A percentile compares a stretch with the other conserved stretches of the same genome.
Conservation (phyloP, 2,888 invertebrate genomes). For the Coecobrya sp. region DNA sequence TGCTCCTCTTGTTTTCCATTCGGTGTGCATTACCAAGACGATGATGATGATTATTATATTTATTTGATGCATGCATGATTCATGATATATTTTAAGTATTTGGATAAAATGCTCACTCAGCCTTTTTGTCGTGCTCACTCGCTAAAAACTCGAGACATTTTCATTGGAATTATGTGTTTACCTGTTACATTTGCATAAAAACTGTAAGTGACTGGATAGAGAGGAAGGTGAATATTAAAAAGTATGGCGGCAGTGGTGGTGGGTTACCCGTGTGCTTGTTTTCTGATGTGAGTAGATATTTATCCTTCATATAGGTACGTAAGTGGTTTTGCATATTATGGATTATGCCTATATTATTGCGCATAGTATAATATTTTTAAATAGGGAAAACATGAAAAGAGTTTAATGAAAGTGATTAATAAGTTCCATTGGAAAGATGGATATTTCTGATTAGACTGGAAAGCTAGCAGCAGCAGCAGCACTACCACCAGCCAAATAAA, state of each 20-base stretch:
- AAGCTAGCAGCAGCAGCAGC: background rate
- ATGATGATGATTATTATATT: slow-evolving; percentile 35
- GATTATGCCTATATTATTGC: background rate
- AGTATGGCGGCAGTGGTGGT: background rate
- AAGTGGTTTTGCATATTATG: background rate
- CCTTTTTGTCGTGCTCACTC: slow-evolving; percentile 24
- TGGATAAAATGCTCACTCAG: slow-evolving; percentile 54
- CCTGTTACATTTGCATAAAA: slow-evolving; percentile 81
- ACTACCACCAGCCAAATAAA: background rate
- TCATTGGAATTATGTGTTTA: slow-evolving; percentile 46
- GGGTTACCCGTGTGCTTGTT: background rate
- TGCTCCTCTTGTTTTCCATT: background rate
- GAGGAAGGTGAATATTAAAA: slow-evolving; percentile 34
- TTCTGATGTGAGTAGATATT: background rate
- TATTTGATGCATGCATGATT: slow-evolving; percentile 63
- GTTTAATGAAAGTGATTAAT: slow-evolving; percentile 79
- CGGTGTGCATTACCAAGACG: background rate
- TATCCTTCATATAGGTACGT: background rate
- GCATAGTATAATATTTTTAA: background rate
- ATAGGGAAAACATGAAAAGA: slow-evolving; percentile 14
- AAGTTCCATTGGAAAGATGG: slow-evolving; percentile 77
- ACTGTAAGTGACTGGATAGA: background rate
- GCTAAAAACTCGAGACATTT: slow-evolving; percentile 6
- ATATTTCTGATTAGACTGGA: slow-evolving; percentile 70
- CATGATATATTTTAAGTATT: slow-evolving; percentile 45